These are phyloP conservation scores for Dicyrtomina minuta DNA, from an alignment of 2,888 invertebrate genomes.

Conservation along the genomic window DNA sequence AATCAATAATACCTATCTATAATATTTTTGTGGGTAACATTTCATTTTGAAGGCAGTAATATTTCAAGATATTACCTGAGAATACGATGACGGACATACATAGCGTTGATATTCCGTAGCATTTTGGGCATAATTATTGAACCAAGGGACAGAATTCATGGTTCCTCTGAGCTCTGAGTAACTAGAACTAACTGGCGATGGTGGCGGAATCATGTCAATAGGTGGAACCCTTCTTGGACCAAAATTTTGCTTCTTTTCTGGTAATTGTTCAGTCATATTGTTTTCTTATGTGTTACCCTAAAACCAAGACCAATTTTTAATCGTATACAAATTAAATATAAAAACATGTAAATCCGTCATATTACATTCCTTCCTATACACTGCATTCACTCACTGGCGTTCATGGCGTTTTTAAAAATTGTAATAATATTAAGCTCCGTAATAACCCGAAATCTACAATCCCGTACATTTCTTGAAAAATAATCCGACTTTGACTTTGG, in stretches of 20 bases:
- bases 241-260: constrained; percentile 25
- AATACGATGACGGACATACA: constrained; percentile 49
- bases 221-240: constrained; percentile 57
- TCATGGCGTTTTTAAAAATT: too few species aligned
- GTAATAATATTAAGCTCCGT: too few species aligned
- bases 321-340: too few species aligned
- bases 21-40: background rate
- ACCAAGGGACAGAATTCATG: constrained; percentile 65
- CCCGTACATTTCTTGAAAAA: too few species aligned
- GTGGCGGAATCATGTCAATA: constrained; percentile 77
- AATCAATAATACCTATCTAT: background rate
- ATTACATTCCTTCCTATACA: too few species aligned
- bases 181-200: constrained; percentile 86
- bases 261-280: constrained; percentile 26
- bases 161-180: constrained; percentile 83
- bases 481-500: too few species aligned
- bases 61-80: constrained; percentile 40
- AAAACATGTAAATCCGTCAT: too few species aligned
- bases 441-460: too few species aligned
- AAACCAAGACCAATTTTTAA: too few species aligned
- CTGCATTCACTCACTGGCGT: too few species aligned
- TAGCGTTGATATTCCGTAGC: constrained; percentile 49
- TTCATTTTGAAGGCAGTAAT: background rate
- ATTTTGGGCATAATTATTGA: constrained; percentile 45
- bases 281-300: background rate